These are phyloP conservation scores for Knipowitschia caucasica DNA, from an alignment of 2,797 vertebrate species.

Conservation along the genomic window DNA sequence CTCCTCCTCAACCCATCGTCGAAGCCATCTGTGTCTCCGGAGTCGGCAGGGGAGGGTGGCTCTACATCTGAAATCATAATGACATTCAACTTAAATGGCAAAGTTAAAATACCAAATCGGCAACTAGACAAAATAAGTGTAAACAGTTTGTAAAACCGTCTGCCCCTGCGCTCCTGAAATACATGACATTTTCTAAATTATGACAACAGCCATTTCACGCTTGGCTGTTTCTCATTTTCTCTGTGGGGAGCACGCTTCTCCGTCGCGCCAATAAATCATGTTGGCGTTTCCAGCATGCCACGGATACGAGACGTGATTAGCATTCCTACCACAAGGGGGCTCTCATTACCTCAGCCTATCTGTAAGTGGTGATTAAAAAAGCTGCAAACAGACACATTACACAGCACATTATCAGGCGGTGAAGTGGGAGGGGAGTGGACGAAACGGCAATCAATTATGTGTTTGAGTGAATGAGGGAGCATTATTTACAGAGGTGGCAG, in stretches of 20 bases:
- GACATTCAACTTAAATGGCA: conserved; percentile 10
- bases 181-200: conserved; percentile 49
- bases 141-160: conserved; percentile 27
- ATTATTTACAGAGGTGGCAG: background rate
- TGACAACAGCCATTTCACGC: conserved; percentile 57
- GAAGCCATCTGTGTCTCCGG: conserved; percentile 30
- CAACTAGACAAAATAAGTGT: conserved; percentile 15
- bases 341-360: conserved; percentile 23
- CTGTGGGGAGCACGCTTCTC: conserved; percentile 22
- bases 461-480: background rate
- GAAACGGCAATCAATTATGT: too few species aligned
- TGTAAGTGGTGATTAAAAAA: conserved; percentile 12
- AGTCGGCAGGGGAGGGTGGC: conserved; percentile 32
- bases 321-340: conserved; percentile 26
- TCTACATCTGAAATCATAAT: conserved; percentile 26
- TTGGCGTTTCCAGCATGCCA: conserved; percentile 39
- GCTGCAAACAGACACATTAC: conserved; percentile 5
- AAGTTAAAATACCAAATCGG: conserved; percentile 22
- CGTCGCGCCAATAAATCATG: conserved; percentile 42
- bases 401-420: conserved; percentile 4
- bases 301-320: conserved; percentile 41
- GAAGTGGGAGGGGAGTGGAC: too few species aligned
- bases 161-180: conserved; percentile 21
- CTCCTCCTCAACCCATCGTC: conserved; percentile 69
- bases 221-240: conserved; percentile 47